Conservation (phyloP, 2,888 invertebrate species). For the Hedychridium roseum region DNA sequence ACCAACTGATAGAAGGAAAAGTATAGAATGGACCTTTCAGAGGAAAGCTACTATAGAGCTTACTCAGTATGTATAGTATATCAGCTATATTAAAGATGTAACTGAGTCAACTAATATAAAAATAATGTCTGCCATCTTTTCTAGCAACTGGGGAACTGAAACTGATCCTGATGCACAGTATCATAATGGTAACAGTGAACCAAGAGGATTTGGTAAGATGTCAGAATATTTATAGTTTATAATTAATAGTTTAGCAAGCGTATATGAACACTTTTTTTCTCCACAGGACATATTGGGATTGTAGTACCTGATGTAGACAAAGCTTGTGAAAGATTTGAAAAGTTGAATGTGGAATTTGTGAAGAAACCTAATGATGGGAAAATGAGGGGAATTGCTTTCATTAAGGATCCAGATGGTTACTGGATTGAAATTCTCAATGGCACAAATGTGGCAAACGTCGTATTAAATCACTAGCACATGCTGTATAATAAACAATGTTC, state of each 20-base stretch:
- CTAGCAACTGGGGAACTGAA: slow-evolving; percentile 95
- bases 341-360: slow-evolving; percentile 85
- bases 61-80: slow-evolving; percentile 78
- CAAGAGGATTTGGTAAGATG: slow-evolving; percentile 79
- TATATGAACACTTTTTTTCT: slow-evolving; percentile 15
- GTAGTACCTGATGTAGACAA: slow-evolving; percentile 87
- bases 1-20: slow-evolving; percentile 75
- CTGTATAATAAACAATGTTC: slow-evolving; percentile 8
- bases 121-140: slow-evolving; percentile 51
- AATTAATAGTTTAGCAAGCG: too few species aligned
- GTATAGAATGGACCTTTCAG: slow-evolving; percentile 80
- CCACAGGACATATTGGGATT: slow-evolving; percentile 86
- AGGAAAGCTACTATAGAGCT: slow-evolving; percentile 89
- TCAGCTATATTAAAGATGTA: slow-evolving; percentile 2
- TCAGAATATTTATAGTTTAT: too few species aligned
- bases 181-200: slow-evolving; percentile 91
- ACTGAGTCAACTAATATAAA: not conserved
- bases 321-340: slow-evolving; percentile 88
- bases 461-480: slow-evolving; percentile 25
- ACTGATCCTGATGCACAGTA: slow-evolving; percentile 79
- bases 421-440: slow-evolving; percentile 91
- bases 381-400: slow-evolving; percentile 94
- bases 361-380: slow-evolving; percentile 91
- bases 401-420: slow-evolving; percentile 95
- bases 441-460: slow-evolving; percentile 35